Base-by-base conservation (phyloP, 92 coral and sea anemone genomes). In the Nematostella vectensis region DNA sequence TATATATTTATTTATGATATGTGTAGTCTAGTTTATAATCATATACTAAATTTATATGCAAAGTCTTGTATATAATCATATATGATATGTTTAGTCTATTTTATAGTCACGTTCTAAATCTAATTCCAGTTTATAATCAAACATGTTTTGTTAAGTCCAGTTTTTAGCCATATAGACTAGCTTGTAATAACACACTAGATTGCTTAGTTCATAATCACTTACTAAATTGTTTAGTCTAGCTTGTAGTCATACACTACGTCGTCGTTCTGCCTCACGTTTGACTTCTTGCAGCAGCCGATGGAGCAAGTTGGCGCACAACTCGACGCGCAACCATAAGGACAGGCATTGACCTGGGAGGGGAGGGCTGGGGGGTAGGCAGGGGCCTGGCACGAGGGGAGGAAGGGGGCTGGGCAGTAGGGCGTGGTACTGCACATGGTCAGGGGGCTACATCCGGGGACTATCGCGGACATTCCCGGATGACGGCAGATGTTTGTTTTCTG, bases 361-460 rank as follows among this genome's bases (percentile, higher is more conserved):
- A 22, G 4, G 18, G 11, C 4, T 45, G 51, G 4, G 9, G 51
- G 51, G 23, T 45, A 45, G 9, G 51, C 51, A 45, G 51, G 51
- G 18, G 21, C 51, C 40, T 23, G 29, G 29, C 72, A 66, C 0
- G 55, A 30, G 33, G 28, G 33, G 4, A 50, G 1, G 24, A 39
- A 24, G 6, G 72, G 72, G 0, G 21, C 51, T 15, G 28, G 29
- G 29, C 72, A 66, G 0, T 44, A 30, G 33, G 28, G 33, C 1
- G 63, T 8, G 24, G 28, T 25, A 4, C 62, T 62, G 0, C 72
- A 66, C 1, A 48, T 43, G 4, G 72, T 54, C 13, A 48, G 2
- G 62, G 53, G 40, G 56, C 59, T 66, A 31, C 72, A 66, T 9
- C 72, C 72, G 11, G 72, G 72, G 45, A 52, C 58, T 1, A 52